Evolutionary conservation across 2,797 vertebrate species (phyloP).

Genomic region (Syngnathus rostellatus): DNA sequence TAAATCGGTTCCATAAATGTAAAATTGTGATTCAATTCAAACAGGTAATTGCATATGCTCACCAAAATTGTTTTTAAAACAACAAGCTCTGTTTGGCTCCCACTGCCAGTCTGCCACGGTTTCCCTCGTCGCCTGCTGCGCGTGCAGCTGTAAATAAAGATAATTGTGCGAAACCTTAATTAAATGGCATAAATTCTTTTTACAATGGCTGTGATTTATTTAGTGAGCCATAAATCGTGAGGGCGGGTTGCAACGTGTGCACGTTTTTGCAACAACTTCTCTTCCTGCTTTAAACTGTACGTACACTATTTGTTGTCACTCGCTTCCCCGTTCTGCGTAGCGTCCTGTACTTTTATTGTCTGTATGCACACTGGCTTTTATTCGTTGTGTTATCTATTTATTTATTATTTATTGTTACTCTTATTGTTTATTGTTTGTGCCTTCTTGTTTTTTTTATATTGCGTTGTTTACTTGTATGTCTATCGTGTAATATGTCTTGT

Average conservation of each 20-base stretch:
- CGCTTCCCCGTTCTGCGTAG: no score
- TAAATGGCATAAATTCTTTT: constrained; percentile 74
- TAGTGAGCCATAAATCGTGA: constrained; percentile 42
- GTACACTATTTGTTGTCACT: constrained; percentile 42
- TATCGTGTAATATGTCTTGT: no score
- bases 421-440: no score
- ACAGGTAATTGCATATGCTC: constrained; percentile 11
- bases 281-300: not conserved
- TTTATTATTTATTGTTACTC: no score
- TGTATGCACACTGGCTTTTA: no score
- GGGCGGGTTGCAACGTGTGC: constrained; percentile 1
- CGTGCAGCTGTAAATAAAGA: constrained; percentile 68
- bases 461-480: no score
- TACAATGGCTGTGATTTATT: constrained; percentile 55
- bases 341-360: no score
- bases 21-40: constrained; percentile 28
- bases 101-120: constrained; percentile 17
- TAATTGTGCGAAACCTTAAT: constrained; percentile 72
- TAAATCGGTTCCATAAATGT: constrained; percentile 10
- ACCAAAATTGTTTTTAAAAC: constrained; percentile 44
- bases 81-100: constrained; percentile 46
- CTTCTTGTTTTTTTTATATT: no score
- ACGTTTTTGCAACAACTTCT: not conserved
- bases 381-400: no score
- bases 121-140: constrained; percentile 43